phyloP scores from a whole-genome alignment of 2,888 invertebrate species.

The Lycocerus yunnanus region DNA sequence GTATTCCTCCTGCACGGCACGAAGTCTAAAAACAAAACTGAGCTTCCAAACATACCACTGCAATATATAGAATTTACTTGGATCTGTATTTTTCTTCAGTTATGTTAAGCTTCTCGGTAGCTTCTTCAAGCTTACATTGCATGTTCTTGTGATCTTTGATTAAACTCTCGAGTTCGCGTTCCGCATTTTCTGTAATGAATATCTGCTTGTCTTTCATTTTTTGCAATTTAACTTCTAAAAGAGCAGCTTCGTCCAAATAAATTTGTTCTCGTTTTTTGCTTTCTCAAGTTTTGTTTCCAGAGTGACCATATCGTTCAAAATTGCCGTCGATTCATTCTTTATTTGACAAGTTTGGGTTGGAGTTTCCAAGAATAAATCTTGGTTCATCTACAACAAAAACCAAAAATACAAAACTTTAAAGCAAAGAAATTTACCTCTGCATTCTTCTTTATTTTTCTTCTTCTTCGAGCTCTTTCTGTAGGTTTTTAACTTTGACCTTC shows the following conservation, averaged over 20 bases:
- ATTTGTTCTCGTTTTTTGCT: conserved; percentile 12
- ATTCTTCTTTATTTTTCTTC: too few relatives aligned
- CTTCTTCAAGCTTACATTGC: conserved; percentile 27
- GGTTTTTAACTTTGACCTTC: neutral
- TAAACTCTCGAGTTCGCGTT: conserved; percentile 24
- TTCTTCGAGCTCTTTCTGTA: neutral
- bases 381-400: neutral
- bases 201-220: conserved; percentile 14
- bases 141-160: conserved; percentile 16
- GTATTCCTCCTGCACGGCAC: conserved; percentile 26
- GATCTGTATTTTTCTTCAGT: conserved; percentile 19
- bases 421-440: neutral
- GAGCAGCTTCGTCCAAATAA: conserved; percentile 22
- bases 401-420: neutral
- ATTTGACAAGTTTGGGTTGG: conserved; percentile 2
- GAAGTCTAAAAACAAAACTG: conserved; percentile 1
- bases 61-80: conserved; percentile 9
- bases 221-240: conserved; percentile 27
- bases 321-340: conserved; percentile 1
- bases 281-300: conserved; percentile 15
- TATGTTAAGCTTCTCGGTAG: conserved; percentile 14
- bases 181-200: conserved; percentile 4
- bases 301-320: neutral
- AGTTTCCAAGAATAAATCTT: neutral
- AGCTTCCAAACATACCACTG: neutral